Evolutionary conservation across 2,888 invertebrate species (phyloP), one percentile per base, ranked within the genome.

Genomic region (Rhagophthalmus giganteus): DNA sequence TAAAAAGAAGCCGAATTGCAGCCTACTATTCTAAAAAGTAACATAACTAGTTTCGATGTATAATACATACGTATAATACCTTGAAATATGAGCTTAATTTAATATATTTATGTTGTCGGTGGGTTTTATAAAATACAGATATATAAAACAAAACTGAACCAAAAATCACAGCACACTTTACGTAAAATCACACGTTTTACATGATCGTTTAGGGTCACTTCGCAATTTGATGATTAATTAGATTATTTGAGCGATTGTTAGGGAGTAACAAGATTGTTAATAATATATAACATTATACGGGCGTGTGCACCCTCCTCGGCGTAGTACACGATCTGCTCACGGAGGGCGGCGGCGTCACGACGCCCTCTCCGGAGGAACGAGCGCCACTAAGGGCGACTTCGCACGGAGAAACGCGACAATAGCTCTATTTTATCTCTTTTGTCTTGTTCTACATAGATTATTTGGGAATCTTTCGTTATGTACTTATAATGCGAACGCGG

Each of bases 261-360:
- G 55, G 58, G 55, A 55, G 57, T 59, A 57, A 64, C 58, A 57
- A 59, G 59, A 61, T 61, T 57, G 60, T 69, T 66, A 69, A 71
- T 68, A 67, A 67, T 69, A 64, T 61, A 70, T 64, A 64, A 63
- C 64, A 61, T 64, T 63, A 60, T 63, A 65, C 67, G 70, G 71
- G 72, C 70, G 72, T 68, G 65, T 69, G 58, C 65, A 67, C 67
- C 65, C 65, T 61, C 60, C 58, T 62, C 52, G 61, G 52, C 53
- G 58, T 64, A 63, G 64, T 70, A 63, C 66, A 62, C 65, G 65
- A 47, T 64, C 57, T 59, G 52, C 46, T 60, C 56, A 56, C 63
- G 55, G 60, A 64, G 66, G 60, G 59, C 55, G 62, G 60, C 60
- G 65, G 65, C 69, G 69, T 61, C 59, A 54, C 63, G 57, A 54